phyloP scores from a whole-genome alignment of 1,140 invertebrate genomes.

The Gryon sp. region DNA sequence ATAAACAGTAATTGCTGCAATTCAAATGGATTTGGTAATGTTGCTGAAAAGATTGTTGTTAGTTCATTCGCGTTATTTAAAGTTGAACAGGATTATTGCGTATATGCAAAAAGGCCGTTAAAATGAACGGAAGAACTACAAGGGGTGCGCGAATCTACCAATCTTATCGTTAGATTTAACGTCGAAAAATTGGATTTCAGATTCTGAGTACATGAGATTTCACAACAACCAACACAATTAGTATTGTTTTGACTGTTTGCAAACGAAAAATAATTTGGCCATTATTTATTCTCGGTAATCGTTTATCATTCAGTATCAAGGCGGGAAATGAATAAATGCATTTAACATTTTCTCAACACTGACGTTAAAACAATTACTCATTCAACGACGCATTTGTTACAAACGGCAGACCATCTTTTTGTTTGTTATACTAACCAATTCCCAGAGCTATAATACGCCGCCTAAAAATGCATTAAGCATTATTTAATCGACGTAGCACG shows the following conservation, averaged over 20 bases:
- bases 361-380: too few species aligned
- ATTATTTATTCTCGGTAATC: neutral
- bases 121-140: conserved; percentile 17
- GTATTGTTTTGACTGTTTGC: neutral
- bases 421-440: too few species aligned
- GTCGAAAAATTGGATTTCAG: too few species aligned
- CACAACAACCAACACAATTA: neutral
- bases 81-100: conserved; percentile 18
- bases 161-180: conserved; percentile 24
- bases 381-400: conserved; percentile 12
- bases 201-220: neutral
- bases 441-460: conserved; percentile 23
- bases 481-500: conserved; percentile 30
- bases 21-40: conserved; percentile 22
- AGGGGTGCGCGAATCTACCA: conserved; percentile 5
- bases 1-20: conserved; percentile 7
- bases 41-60: neutral
- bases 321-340: too few species aligned
- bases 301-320: neutral
- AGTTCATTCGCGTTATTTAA: conserved; percentile 28
- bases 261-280: neutral
- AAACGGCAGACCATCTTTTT: too few species aligned
- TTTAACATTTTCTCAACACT: too few species aligned
- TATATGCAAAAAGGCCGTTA: too few species aligned
- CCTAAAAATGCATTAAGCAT: too few species aligned